Evolutionary conservation across 2,113 vertebrate genomes (phyloP), one percentile per base, ranked within the genome.

Genomic region (Etheostoma cragini): DNA sequence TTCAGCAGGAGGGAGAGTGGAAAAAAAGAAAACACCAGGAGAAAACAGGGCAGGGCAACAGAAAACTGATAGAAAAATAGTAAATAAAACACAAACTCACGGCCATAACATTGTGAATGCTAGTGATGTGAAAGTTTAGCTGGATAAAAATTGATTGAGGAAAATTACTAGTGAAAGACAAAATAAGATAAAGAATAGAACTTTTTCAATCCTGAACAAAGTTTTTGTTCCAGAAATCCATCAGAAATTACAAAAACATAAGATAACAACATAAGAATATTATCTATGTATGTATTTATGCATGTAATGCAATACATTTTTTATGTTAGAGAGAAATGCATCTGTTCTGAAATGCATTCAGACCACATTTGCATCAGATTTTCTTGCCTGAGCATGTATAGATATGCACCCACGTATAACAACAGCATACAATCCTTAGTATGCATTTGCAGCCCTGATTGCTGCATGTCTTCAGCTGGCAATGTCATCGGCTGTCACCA

Each of bases 401-500:
- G 72, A 70, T 45, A 56, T 68, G 11, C 30, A 53, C 16, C 22
- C 38, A 56, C 8, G 0, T 6, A 56, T 5, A 54, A 45, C 22
- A 19, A 11, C 19, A n/a, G 10, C 17, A 4, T 38, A 3, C 30
- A 26, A 26, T 38, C 1, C 17, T 21, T 19, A 11, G 15, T 5
- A 33, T 69, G 38, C 16, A 50, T 77, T 46, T 13, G 21, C 8
- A 24, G 54, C 22, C 22, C 1, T 57, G 15, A 65, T 38, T 53
- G 53, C 49, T 62, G 17, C 46, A 30, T 24, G 42, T 33, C n/a
- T 58, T 6, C 56, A 63, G 56, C 56, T 54, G 24, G 17, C 22
- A 45, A 15, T 74, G 13, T 62, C 17, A 57, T 69, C 52, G 38
- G 53, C 38, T 72, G 75, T 75, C 83, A 82, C 78, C 49, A 80